Evolutionary conservation across 2,113 vertebrate species (phyloP).

Genomic region (Cyprinodon brontotheroides): DNA sequence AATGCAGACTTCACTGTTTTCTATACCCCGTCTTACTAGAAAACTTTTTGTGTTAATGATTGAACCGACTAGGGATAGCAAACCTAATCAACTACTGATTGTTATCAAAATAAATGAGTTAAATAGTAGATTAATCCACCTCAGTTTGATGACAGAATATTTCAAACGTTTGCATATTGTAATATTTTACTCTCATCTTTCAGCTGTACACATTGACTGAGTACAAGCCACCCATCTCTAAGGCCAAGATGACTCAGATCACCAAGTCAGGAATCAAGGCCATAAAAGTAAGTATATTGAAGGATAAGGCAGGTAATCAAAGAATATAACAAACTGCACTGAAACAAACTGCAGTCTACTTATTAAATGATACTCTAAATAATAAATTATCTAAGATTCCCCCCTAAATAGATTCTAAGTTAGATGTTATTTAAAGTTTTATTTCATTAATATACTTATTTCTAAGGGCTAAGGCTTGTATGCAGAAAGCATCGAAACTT

Average conservation of each 20-base stretch:
- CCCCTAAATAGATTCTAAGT: neutral
- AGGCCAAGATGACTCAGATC: slow-evolving; percentile 99
- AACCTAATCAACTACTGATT: neutral
- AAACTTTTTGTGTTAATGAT: neutral
- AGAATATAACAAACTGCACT: slow-evolving; percentile 9
- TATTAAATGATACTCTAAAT: neutral
- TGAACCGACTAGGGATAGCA: too few species aligned
- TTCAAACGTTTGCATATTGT: neutral
- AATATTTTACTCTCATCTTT: slow-evolving; percentile 33
- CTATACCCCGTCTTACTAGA: too few species aligned
- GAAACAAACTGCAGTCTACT: neutral
- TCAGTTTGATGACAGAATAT: neutral
- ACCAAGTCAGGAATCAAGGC: slow-evolving; percentile 99
- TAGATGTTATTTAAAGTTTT: neutral
- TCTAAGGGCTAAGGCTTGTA: neutral
- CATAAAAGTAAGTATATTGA: slow-evolving; percentile 92
- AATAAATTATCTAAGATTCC: neutral
- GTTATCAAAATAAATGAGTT: neutral
- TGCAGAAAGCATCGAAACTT: neutral
- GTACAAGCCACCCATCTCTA: slow-evolving; percentile 99
- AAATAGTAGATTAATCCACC: neutral
- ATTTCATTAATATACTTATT: neutral
- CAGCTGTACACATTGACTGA: slow-evolving; percentile 98
- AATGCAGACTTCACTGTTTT: neutral
- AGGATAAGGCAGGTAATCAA: slow-evolving; percentile 43